Conservation (phyloP, 2,888 invertebrate genomes). For the Anarsia innoxiella region DNA sequence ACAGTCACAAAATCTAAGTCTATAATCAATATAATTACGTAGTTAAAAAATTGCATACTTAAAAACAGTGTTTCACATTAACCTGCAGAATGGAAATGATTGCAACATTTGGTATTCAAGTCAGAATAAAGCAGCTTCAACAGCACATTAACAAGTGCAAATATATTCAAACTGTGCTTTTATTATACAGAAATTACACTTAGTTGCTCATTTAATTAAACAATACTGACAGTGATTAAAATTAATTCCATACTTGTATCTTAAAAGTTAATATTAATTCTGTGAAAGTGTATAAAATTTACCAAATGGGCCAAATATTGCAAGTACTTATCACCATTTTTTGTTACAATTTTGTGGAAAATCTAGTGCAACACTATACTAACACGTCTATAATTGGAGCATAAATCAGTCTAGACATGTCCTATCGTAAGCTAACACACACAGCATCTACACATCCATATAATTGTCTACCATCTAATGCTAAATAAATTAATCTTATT, state of each 20-base stretch:
- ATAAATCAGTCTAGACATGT: constrained; percentile 69
- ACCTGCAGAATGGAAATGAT: too few species aligned
- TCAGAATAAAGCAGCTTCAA: constrained; percentile 27
- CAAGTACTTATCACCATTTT: constrained; percentile 37
- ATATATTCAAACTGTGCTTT: constrained; percentile 28
- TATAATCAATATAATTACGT: constrained; percentile 22
- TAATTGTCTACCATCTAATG: constrained; percentile 28
- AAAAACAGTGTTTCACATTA: not conserved
- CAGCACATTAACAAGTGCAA: constrained; percentile 44
- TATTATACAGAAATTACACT: constrained; percentile 16
- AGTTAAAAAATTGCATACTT: not conserved
- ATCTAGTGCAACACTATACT: constrained; percentile 47
- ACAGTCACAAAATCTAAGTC: constrained; percentile 54
- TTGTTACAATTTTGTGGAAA: constrained; percentile 53
- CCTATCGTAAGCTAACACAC: constrained; percentile 58
- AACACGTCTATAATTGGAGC: constrained; percentile 47
- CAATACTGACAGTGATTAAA: constrained; percentile 21
- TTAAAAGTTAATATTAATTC: constrained; percentile 37
- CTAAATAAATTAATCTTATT: constrained; percentile 30
- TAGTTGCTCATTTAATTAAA: constrained; percentile 3
- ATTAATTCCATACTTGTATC: constrained; percentile 25
- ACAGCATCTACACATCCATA: constrained; percentile 43
- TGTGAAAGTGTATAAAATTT: constrained; percentile 40
- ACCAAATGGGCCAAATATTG: constrained; percentile 55
- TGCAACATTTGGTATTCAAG: too few species aligned